A percentile compares a stretch with the other conserved stretches of the same genome.
phyloP scores from a whole-genome alignment of 2,113 vertebrate genomes.

The Podarcis raffonei region DNA sequence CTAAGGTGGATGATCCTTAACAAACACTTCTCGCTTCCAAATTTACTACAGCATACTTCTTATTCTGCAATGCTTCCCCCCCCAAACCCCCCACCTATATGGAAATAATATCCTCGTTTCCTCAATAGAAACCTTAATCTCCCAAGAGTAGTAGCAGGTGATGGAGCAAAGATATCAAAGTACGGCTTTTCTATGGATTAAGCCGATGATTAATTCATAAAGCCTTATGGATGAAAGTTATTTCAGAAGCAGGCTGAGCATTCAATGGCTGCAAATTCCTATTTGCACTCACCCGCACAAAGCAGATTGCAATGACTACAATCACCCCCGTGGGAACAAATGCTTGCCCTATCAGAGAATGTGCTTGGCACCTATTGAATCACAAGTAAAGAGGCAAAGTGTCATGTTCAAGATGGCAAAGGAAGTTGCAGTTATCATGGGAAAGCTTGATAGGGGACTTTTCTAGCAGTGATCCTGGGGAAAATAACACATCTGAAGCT shows the following conservation, averaged over 20 bases:
- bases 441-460: not conserved
- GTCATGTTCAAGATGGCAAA: not conserved
- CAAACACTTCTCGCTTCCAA: not conserved
- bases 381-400: not conserved
- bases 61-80: constrained; percentile 50
- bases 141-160: constrained; percentile 41
- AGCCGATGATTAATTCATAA: constrained; percentile 70
- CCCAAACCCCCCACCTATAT: not conserved
- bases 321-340: constrained; percentile 63
- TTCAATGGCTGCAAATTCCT: constrained; percentile 70
- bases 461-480: too few relatives aligned
- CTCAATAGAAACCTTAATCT: constrained; percentile 27
- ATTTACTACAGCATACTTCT: not conserved
- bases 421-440: not conserved
- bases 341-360: constrained; percentile 59
- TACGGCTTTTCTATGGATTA: constrained; percentile 38
- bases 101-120: constrained; percentile 13
- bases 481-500: too few relatives aligned
- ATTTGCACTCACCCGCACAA: constrained; percentile 48
- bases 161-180: constrained; percentile 55
- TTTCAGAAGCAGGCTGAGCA: constrained; percentile 67
- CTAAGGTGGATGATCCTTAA: not conserved
- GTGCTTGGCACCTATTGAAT: constrained; percentile 11
- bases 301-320: constrained; percentile 62
- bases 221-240: constrained; percentile 68